Evolutionary conservation across 2,888 invertebrate genomes (phyloP), one percentile per base, ranked within the genome.

Genomic region (Drosophila yooni): DNA sequence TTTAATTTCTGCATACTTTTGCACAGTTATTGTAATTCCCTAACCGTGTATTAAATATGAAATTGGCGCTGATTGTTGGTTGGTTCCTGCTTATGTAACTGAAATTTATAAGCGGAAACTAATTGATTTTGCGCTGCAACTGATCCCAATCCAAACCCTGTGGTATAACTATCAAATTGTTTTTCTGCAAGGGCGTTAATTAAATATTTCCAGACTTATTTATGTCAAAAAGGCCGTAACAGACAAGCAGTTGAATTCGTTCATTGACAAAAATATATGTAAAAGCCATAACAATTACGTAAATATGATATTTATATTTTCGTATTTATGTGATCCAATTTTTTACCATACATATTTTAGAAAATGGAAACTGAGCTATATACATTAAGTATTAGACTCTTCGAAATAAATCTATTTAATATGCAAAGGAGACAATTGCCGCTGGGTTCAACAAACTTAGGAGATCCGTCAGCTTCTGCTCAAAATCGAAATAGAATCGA

Each of bases 371-470:
- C 46, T 46, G 25, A 25, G 15, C 25, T 46, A 1, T 25, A 8
- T 1, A 15, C 7, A 46, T 46, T 11, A 11, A 43, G 6, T 7
- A 21, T 21, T 13, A 46, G 21, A 46, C 46, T 21, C 2, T 29
- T 18, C 27, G 33, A 60, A 63, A 54, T 36, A 21, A 73, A 67
- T 63, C 66, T 79, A 81, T 82, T 87, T 83, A 79, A 69, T 70
- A 61, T 77, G 51, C 62, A 62, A 59, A 51, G 25, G 52, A 36
- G 60, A 8, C 56, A 68, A 40, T 58, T 66, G 64, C 51, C 58
- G 21, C 4, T 53, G 60, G 59, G 10, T 40, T n/a, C 25, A 53
- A n/a, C 31, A 53, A 43, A 38, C 21, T 48, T 59, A 29, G 34
- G n/a, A 34, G 33, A 29, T 50, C 25, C 46, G 31, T 43, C 36